Percentiles rank a stretch among this genome's conserved stretches.
Evolutionary conservation across 2,113 vertebrate species (phyloP).

Genomic region (Fulica atra): DNA sequence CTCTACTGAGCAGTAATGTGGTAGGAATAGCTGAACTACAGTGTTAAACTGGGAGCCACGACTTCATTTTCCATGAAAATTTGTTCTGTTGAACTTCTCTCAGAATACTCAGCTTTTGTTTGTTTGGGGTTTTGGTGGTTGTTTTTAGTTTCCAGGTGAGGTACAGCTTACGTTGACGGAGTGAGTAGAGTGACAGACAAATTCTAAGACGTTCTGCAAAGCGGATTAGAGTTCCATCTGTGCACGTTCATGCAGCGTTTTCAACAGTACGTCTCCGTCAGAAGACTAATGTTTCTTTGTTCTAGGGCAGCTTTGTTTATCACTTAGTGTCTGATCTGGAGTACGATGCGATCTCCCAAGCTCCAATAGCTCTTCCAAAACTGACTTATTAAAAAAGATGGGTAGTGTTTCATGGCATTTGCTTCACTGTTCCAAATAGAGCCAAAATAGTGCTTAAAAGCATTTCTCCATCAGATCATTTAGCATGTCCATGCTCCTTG

Average conservation of each 20-base stretch:
- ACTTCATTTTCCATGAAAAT: background rate
- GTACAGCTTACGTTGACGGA: background rate
- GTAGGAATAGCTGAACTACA: background rate
- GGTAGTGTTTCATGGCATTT: background rate
- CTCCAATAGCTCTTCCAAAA: background rate
- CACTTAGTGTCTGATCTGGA: background rate
- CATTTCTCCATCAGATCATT: background rate
- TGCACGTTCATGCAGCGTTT: background rate
- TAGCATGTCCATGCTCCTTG: background rate
- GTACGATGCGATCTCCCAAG: background rate
- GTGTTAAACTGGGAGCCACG: background rate
- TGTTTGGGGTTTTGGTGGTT: background rate
- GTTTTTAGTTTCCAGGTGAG: background rate
- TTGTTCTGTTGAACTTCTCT: background rate
- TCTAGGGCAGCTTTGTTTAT: background rate
- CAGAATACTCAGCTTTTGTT: background rate
- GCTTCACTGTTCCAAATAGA: background rate
- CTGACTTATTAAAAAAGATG: background rate
- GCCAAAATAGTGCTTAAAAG: background rate
- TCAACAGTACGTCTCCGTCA: background rate
- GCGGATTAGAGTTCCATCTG: background rate
- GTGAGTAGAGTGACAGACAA: background rate
- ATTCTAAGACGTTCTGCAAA: background rate
- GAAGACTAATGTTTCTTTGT: background rate
- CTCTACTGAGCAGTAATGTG: background rate